Evolutionary conservation across 1,140 invertebrate species (phyloP).

Genomic region (Nautilus pompilius): DNA sequence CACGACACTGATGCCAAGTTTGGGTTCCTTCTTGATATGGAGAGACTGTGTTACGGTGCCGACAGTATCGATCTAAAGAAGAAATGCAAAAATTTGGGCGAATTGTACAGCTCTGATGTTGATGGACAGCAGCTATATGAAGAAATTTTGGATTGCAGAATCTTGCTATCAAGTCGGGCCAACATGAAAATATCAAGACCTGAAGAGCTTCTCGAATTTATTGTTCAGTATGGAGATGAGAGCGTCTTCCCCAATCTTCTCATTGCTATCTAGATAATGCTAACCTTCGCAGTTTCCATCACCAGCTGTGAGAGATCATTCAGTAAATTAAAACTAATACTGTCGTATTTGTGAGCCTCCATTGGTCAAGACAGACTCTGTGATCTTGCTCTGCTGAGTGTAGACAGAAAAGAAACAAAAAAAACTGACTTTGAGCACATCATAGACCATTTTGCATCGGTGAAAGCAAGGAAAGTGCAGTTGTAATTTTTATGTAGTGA

Average conservation of each 20-base stretch:
- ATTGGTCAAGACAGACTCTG: neutral
- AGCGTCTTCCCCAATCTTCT: neutral
- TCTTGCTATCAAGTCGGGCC: neutral
- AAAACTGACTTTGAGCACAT: neutral
- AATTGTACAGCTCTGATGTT: neutral
- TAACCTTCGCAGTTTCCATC: neutral
- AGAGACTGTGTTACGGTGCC: neutral
- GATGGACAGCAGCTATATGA: neutral
- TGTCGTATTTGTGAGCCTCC: neutral
- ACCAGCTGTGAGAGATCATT: neutral
- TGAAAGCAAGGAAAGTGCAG: neutral
- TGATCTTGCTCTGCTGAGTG: neutral
- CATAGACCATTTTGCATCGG: neutral
- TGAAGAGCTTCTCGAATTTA: neutral
- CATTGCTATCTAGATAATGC: too few species aligned
- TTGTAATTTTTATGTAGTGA: neutral
- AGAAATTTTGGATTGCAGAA: neutral
- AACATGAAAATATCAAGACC: neutral
- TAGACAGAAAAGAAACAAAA: neutral
- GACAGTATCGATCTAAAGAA: neutral
- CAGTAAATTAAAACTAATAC: neutral
- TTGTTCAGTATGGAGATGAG: neutral
- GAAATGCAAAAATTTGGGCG: neutral
- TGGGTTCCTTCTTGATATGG: neutral
- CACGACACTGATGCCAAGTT: too few species aligned